Percentiles rank a stretch among this genome's conserved stretches.
Conservation (phyloP, 2,888 invertebrate species). For the Petrophora chlorosata region DNA sequence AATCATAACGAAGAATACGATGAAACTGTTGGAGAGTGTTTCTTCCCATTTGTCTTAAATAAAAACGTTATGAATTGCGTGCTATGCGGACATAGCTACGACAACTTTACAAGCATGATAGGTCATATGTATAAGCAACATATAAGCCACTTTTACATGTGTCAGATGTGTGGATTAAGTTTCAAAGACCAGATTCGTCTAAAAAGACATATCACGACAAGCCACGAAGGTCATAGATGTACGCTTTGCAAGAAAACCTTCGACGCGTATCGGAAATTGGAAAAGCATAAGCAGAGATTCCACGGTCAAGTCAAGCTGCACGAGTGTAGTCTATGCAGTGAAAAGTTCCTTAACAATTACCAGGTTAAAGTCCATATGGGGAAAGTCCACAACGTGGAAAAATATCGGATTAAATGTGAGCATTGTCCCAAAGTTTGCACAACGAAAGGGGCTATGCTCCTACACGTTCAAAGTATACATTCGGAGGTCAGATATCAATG, state of each 20-base stretch:
- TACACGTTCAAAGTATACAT: constrained; percentile 80
- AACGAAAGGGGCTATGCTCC: constrained; percentile 79
- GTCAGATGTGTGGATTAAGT: constrained; percentile 64
- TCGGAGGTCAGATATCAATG: constrained; percentile 59
- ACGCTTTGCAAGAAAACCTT: constrained; percentile 74
- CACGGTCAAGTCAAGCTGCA: constrained; percentile 53
- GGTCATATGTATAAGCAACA: constrained; percentile 67
- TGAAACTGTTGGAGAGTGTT: constrained; percentile 45
- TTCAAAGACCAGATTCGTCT: constrained; percentile 58
- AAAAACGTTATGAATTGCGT: constrained; percentile 56
- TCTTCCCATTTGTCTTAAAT: constrained; percentile 60
- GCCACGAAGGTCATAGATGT: constrained; percentile 57
- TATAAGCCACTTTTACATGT: constrained; percentile 56
- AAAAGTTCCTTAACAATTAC: constrained; percentile 53
- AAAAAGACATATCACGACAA: constrained; percentile 56
- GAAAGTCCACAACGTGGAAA: constrained; percentile 67
- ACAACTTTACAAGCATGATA: constrained; percentile 61
- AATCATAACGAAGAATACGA: constrained; percentile 55
- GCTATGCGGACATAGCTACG: constrained; percentile 52
- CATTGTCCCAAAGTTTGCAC: constrained; percentile 69
- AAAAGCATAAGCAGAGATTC: constrained; percentile 55
- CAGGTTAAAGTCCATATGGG: constrained; percentile 69
- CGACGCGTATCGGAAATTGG: constrained; percentile 50
- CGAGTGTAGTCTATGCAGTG: constrained; percentile 58
- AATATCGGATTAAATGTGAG: constrained; percentile 64